A percentile compares a stretch with the other conserved stretches of the same genome.
These are phyloP conservation scores for Neocrepidodera transversa DNA, from an alignment of 2,888 invertebrate genomes.

Conservation along the genomic window DNA sequence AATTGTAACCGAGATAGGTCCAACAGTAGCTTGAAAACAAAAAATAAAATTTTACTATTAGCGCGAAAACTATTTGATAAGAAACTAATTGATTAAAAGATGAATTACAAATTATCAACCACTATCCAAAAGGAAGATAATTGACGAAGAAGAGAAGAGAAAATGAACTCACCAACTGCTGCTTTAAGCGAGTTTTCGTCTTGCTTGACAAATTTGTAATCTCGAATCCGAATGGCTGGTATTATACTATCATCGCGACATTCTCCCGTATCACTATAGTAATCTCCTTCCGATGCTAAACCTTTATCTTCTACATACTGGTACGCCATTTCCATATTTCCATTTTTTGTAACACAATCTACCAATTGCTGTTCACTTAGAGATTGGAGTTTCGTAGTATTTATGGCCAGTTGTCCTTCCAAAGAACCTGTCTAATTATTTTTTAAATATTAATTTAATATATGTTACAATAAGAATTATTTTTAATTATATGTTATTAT, in stretches of 20 bases:
- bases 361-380: conserved; percentile 83
- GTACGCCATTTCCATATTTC: conserved; percentile 83
- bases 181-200: neutral
- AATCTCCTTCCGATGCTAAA: conserved; percentile 81
- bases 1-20: conserved; percentile 85
- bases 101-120: too few relatives aligned
- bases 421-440: conserved; percentile 81
- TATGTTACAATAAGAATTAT: too few relatives aligned
- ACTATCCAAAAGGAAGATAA: too few relatives aligned
- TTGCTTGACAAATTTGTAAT: neutral
- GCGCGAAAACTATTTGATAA: too few relatives aligned
- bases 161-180: conserved; percentile 7
- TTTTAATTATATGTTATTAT: too few relatives aligned
- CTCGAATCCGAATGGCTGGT: neutral
- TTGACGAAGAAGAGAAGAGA: neutral
- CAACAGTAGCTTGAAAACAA: conserved; percentile 71
- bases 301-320: conserved; percentile 80
- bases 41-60: too few relatives aligned
- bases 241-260: neutral
- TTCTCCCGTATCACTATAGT: conserved; percentile 63
- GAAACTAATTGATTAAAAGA: too few relatives aligned
- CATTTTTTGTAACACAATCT: conserved; percentile 73
- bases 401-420: conserved; percentile 87
- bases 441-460: too few relatives aligned
- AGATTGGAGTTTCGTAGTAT: conserved; percentile 75